phyloP scores from a whole-genome alignment of 2,888 invertebrate species.

The Mimachlamys varia region DNA sequence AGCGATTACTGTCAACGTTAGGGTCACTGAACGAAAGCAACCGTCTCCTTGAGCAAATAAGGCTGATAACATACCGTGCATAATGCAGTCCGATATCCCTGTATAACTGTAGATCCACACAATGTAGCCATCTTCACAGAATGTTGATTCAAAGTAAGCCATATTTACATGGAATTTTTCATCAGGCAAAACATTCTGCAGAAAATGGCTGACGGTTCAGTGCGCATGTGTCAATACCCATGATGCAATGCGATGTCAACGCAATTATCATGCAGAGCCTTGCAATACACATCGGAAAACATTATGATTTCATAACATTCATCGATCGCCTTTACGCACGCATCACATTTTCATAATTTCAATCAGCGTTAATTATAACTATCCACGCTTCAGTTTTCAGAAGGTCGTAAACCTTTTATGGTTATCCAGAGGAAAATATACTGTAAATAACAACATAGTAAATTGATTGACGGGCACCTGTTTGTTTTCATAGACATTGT shows the following conservation, averaged over 20 bases:
- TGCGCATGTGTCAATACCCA: constrained; percentile 42
- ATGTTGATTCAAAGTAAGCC: background rate
- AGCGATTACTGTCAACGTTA: constrained; percentile 16
- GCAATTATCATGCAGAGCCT: constrained; percentile 28
- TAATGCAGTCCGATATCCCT: background rate
- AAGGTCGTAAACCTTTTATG: too few species aligned
- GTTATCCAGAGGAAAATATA: too few species aligned
- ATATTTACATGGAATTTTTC: constrained; percentile 31
- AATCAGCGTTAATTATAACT: background rate
- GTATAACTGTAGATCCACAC: constrained; percentile 25
- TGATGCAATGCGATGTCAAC: constrained; percentile 36
- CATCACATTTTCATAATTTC: background rate
- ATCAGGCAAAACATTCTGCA: constrained; percentile 32
- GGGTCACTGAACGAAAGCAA: constrained; percentile 20
- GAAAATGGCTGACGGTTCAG: constrained; percentile 43
- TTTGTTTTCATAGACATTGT: too few species aligned
- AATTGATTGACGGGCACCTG: too few species aligned
- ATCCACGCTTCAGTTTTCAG: too few species aligned
- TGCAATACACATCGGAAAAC: background rate
- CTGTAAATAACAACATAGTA: too few species aligned
- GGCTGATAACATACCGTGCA: background rate
- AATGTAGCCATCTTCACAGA: background rate
- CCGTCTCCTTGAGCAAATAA: background rate
- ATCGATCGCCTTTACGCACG: background rate
- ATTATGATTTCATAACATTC: background rate